These are phyloP conservation scores for Strix aluco DNA, from an alignment of 2,113 vertebrate genomes.

Conservation along the genomic window DNA sequence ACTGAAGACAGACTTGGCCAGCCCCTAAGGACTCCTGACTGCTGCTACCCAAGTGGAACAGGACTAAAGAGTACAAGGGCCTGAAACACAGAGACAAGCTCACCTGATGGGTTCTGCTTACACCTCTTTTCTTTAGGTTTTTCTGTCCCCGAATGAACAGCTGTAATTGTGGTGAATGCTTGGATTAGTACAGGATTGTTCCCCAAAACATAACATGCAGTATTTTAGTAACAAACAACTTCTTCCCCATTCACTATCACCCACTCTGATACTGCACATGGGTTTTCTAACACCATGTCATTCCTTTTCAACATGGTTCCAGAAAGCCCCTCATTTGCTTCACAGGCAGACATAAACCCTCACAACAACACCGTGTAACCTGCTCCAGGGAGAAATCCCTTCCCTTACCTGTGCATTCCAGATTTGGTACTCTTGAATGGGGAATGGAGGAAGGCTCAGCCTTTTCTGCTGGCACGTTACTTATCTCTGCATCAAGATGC, in stretches of 20 bases:
- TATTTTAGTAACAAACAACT: background rate
- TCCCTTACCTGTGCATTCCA: background rate
- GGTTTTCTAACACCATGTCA: background rate
- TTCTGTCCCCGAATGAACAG: slow-evolving; percentile 65
- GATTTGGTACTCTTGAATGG: background rate
- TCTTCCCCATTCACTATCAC: background rate
- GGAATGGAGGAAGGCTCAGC: background rate
- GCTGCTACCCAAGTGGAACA: background rate
- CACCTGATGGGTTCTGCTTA: slow-evolving; percentile 71
- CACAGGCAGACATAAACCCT: background rate
- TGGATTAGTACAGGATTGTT: slow-evolving; percentile 24
- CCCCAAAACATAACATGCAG: background rate
- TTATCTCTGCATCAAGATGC: background rate
- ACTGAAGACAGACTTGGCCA: background rate
- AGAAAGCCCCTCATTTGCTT: background rate
- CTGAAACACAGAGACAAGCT: slow-evolving; percentile 61
- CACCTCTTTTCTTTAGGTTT: slow-evolving; percentile 70
- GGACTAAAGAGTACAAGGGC: background rate
- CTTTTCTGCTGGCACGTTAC: background rate
- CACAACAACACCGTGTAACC: background rate
- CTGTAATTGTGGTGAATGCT: slow-evolving; percentile 63
- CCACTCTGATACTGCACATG: background rate
- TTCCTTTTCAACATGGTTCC: background rate
- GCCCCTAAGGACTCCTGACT: background rate
- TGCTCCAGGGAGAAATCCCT: background rate